These are phyloP conservation scores for Threskiornis aethiopicus DNA, from an alignment of 2,797 vertebrate species.

Conservation along the genomic window DNA sequence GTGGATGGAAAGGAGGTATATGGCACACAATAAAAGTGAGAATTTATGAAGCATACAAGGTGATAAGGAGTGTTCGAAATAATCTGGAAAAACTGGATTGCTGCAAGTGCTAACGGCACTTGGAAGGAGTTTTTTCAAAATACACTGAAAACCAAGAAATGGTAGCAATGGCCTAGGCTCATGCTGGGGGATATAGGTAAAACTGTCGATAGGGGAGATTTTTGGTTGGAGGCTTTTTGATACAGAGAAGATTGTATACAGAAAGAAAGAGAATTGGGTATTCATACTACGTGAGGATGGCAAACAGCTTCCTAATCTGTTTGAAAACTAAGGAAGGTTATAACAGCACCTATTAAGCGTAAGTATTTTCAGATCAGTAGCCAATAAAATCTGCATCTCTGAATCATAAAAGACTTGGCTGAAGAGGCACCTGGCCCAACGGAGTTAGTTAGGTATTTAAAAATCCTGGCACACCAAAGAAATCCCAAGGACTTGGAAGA, in stretches of 20 bases:
- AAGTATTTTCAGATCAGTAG: not conserved
- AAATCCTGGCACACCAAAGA: not conserved
- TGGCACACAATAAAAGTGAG: not conserved
- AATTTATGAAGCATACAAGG: conserved; percentile 19
- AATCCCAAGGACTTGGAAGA: not conserved
- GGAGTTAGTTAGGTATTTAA: not conserved
- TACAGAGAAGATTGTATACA: not conserved
- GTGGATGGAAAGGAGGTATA: not conserved
- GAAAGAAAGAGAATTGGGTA: not conserved
- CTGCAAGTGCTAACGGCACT: not conserved
- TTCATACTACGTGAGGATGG: not conserved
- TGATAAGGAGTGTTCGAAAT: conserved; percentile 5
- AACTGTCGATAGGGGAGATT: not conserved
- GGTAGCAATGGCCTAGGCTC: not conserved
- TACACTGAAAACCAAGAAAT: not conserved
- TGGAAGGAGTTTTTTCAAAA: not conserved
- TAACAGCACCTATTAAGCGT: not conserved
- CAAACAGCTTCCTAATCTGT: not conserved
- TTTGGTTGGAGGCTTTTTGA: not conserved
- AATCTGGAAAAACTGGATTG: conserved; percentile 29
- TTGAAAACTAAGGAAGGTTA: not conserved
- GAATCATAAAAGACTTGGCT: not conserved
- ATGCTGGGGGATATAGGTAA: not conserved
- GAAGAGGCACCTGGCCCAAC: not conserved
- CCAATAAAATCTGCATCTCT: not conserved